A percentile compares a stretch with the other conserved stretches of the same genome.
Conservation (phyloP, 2,797 vertebrate genomes). For the Myoxocephalus aenaeus region DNA sequence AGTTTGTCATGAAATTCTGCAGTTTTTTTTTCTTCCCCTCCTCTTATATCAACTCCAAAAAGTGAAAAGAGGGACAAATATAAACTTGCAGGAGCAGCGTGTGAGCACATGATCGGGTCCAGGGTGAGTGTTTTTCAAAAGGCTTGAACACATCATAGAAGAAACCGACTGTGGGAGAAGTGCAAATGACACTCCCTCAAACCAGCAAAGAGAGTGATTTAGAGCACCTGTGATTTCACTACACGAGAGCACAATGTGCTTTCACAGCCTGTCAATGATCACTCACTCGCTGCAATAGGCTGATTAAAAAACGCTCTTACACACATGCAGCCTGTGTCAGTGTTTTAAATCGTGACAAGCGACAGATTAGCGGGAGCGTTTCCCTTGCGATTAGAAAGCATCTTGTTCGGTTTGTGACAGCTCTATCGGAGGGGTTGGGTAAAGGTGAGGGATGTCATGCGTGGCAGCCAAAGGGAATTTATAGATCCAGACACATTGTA, state of each 20-base stretch:
- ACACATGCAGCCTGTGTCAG: constrained; percentile 33
- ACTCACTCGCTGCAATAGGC: constrained; percentile 28
- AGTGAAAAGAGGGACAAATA: constrained; percentile 79
- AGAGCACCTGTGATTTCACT: constrained; percentile 73
- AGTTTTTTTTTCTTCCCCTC: constrained; percentile 13
- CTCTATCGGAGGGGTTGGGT: constrained; percentile 34
- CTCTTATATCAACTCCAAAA: constrained; percentile 78
- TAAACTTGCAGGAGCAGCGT: constrained; percentile 80
- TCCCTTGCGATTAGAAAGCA: constrained; percentile 26
- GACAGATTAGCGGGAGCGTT: constrained; percentile 26
- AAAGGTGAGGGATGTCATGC: constrained; percentile 62
- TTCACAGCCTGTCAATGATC: constrained; percentile 55
- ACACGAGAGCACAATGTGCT: constrained; percentile 48
- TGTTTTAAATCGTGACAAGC: constrained; percentile 37
- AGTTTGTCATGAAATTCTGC: constrained; percentile 64
- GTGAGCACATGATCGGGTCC: constrained; percentile 78
- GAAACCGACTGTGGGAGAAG: constrained; percentile 63
- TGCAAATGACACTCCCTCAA: constrained; percentile 74
- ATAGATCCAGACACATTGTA: constrained; percentile 77
- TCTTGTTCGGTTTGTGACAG: constrained; percentile 28
- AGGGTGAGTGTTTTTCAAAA: constrained; percentile 80
- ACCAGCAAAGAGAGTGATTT: constrained; percentile 65
- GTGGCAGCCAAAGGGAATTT: constrained; percentile 74
- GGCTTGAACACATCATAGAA: constrained; percentile 72
- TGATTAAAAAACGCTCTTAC: constrained; percentile 34